Evolutionary conservation across 2,113 vertebrate species (phyloP), one percentile per base, ranked within the genome.

Genomic region (Lasiurus cinereus): DNA sequence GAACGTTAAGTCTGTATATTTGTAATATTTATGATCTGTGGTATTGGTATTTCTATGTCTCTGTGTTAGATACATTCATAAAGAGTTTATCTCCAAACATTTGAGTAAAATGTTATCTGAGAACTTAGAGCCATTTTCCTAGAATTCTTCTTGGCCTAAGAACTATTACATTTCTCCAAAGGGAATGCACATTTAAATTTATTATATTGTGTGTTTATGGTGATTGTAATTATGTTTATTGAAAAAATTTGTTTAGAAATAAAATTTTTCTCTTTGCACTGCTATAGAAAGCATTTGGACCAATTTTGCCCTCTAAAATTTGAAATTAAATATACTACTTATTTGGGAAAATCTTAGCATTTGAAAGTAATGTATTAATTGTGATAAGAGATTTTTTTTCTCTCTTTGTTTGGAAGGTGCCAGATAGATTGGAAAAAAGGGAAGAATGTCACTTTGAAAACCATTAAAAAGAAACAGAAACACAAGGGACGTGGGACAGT

Each of bases 391-490:
- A 31, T 48, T 76, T 76, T 22, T 69, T 50, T 66, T 62, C 48
- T 62, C 54, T 16, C 9, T 96, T 62, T 62, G 39, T 76, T 96
- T 76, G 84, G 18, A 95, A 99, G 99, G 84, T 99, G 99, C 98
- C 98, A 98, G 56, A 99, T 99, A 97, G 99, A 99, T 96, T 99
- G 99, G 99, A 99, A 99, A 64, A 99, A 99, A 98, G 99, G 99
- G 93, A 99, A 99, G 97, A 99, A 99, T 89, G 99, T 99, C 97
- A 99, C 99, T 94, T 98, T 99, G 98, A 99, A 99, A 98, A 99
- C 99, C 6, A 99, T 99, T 98, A 99, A 99, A 97, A 99, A 99
- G 98, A 99, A 99, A 94, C 99, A 99, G 98, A 99, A 99, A 97
- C 99, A 99, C 98, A 99, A 99, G 99, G 99, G 99, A 18, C 99